Evolutionary conservation across 2,797 vertebrate genomes (phyloP).

Genomic region (Loriculus beryllinus): DNA sequence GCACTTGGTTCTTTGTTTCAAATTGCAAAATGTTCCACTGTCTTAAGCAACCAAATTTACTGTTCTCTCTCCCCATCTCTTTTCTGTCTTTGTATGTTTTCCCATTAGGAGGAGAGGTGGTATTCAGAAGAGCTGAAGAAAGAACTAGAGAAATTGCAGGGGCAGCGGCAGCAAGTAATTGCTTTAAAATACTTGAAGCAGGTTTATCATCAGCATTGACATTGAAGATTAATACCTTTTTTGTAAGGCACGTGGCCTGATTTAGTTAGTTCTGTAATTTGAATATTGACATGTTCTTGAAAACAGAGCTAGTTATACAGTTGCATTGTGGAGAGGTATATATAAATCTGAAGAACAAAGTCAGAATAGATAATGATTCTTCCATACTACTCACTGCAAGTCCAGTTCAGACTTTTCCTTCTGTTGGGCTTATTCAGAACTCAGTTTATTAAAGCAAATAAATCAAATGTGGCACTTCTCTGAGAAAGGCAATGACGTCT

Average conservation of each 20-base stretch:
- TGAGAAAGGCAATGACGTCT: background rate
- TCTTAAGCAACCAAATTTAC: slow-evolving; percentile 41
- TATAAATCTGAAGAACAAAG: background rate
- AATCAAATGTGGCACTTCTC: background rate
- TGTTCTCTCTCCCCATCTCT: background rate
- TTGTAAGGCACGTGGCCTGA: slow-evolving; percentile 70
- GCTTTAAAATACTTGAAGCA: slow-evolving; percentile 82
- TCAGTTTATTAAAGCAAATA: background rate
- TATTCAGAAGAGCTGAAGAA: slow-evolving; percentile 98
- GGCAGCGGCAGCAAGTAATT: slow-evolving; percentile 98
- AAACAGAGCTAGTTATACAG: slow-evolving; percentile 2
- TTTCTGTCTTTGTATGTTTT: background rate
- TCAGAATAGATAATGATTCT: background rate
- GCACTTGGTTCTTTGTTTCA: slow-evolving; percentile 47
- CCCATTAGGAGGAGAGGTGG: slow-evolving; percentile 93
- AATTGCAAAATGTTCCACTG: background rate
- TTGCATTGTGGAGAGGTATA: background rate
- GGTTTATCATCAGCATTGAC: slow-evolving; percentile 71
- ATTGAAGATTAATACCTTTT: slow-evolving; percentile 67
- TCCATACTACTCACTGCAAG: background rate
- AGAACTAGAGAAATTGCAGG: slow-evolving; percentile 97
- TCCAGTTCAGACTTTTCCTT: background rate
- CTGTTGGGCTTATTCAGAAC: background rate
- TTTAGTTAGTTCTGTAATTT: slow-evolving; percentile 66
- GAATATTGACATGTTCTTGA: slow-evolving; percentile 34